A percentile compares a stretch with the other conserved stretches of the same genome.
Conservation (phyloP, 2,797 vertebrate species). For the Anguilla obscura region DNA sequence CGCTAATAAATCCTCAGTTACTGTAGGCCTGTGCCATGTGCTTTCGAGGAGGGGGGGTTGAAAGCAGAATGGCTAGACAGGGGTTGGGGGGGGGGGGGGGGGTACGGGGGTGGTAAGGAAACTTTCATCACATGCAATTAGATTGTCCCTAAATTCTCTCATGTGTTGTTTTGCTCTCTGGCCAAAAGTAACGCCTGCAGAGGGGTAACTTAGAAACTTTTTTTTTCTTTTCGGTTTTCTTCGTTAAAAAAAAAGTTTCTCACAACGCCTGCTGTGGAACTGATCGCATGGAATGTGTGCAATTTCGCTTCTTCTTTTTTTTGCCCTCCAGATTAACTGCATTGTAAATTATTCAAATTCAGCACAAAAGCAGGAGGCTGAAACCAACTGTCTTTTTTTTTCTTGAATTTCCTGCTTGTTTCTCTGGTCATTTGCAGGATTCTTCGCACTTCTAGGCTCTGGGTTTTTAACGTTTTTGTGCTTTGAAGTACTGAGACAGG, state of each 20-base stretch:
- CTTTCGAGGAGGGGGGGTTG: neutral
- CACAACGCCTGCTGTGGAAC: constrained; percentile 5
- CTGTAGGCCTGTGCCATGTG: neutral
- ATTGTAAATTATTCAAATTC: constrained; percentile 20
- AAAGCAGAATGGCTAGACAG: neutral
- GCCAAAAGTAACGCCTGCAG: neutral
- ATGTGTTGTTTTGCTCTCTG: constrained; percentile 3
- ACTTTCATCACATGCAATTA: constrained; percentile 9
- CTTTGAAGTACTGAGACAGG: constrained; percentile 28
- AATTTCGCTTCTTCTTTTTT: neutral
- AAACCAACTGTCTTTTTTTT: neutral
- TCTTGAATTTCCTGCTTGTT: neutral
- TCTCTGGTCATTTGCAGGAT: no score
- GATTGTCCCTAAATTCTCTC: neutral
- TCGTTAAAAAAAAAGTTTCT: constrained; percentile 5
- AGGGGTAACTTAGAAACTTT: neutral
- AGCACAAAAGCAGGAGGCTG: neutral
- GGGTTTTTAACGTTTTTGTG: constrained; percentile 28
- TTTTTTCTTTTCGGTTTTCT: neutral
- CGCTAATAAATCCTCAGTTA: constrained; percentile 9
- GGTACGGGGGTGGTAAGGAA: neutral
- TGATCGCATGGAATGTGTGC: constrained; percentile 13
- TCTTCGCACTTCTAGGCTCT: neutral
- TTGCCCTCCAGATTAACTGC: neutral
- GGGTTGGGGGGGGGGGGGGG: neutral